These are phyloP conservation scores for Drosophila subquinaria DNA, from an alignment of 2,888 invertebrate species.

Conservation along the genomic window DNA sequence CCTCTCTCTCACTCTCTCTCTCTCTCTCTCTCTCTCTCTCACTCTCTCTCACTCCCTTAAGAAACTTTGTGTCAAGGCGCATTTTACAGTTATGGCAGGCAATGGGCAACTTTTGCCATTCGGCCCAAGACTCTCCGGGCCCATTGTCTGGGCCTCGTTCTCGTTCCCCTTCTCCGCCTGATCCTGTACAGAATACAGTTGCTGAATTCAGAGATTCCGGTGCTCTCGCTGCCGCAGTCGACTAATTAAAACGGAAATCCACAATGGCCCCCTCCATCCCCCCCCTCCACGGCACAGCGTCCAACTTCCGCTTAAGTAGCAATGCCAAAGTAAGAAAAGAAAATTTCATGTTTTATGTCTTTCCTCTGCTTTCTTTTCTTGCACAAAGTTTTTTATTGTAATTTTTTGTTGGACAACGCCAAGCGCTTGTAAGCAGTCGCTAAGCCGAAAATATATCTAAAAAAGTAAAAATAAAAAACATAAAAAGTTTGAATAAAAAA, in stretches of 20 bases:
- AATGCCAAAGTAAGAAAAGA: conserved; percentile 70
- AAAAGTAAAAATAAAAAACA: conserved; percentile 3
- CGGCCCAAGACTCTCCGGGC: conserved; percentile 42
- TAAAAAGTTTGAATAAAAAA: conserved; percentile 24
- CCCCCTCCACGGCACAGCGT: not conserved
- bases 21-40: not conserved
- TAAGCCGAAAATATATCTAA: conserved; percentile 54
- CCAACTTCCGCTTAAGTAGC: conserved; percentile 72
- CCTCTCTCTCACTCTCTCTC: not conserved
- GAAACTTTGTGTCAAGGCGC: conserved; percentile 77
- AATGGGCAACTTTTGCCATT: conserved; percentile 74
- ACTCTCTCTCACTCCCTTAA: not conserved
- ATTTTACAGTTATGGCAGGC: conserved; percentile 79
- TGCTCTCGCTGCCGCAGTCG: conserved; percentile 57
- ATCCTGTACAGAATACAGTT: conserved; percentile 47
- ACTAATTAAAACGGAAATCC: conserved; percentile 81
- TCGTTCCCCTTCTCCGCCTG: not conserved
- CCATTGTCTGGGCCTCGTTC: conserved; percentile 48
- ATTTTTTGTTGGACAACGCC: conserved; percentile 55
- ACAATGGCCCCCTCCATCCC: conserved; percentile 58
- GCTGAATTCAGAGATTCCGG: conserved; percentile 59
- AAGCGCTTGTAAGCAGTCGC: conserved; percentile 74
- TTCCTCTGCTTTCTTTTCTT: conserved; percentile 40
- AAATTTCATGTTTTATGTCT: conserved; percentile 71
- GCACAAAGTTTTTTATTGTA: conserved; percentile 61